These are phyloP conservation scores for Nasonia vitripennis DNA, from an alignment of 1,140 invertebrate species.

Conservation along the genomic window DNA sequence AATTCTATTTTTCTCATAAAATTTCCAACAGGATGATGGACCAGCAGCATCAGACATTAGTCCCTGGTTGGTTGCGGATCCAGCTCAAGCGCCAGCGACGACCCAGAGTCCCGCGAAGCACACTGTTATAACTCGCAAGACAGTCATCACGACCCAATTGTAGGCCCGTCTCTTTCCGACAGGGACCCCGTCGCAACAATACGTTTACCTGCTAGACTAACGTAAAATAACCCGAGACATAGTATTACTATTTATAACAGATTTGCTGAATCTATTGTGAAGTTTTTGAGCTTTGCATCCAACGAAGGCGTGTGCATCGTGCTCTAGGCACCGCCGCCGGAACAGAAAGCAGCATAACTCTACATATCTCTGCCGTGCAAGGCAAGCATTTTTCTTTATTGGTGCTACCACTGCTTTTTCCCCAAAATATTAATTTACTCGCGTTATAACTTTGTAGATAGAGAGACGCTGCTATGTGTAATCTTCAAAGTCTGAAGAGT, in stretches of 20 bases:
- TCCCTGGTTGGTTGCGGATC: conserved; percentile 86
- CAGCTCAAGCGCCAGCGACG: conserved; percentile 76
- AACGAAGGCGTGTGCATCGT: conserved; percentile 26
- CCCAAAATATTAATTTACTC: conserved; percentile 15
- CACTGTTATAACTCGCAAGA: conserved; percentile 85
- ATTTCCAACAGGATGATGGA: conserved; percentile 45
- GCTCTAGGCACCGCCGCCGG: background rate
- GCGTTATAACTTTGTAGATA: conserved; percentile 45
- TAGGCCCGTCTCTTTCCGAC: conserved; percentile 67
- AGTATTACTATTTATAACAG: conserved; percentile 55
- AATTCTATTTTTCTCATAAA: background rate
- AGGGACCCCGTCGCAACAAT: background rate
- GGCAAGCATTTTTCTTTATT: conserved; percentile 43
- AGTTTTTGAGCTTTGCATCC: conserved; percentile 48
- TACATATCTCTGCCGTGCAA: conserved; percentile 20
- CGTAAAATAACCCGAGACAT: conserved; percentile 36
- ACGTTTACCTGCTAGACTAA: conserved; percentile 43
- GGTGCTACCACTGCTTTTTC: conserved; percentile 47
- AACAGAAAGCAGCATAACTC: background rate
- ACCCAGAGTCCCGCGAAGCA: conserved; percentile 80
- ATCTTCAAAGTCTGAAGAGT: conserved; percentile 12
- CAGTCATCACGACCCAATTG: conserved; percentile 89
- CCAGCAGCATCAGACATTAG: conserved; percentile 78
- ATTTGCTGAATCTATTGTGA: conserved; percentile 48
- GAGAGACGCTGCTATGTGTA: conserved; percentile 22